Conservation (phyloP, 2,113 vertebrate species). For the Sula dactylatra region DNA sequence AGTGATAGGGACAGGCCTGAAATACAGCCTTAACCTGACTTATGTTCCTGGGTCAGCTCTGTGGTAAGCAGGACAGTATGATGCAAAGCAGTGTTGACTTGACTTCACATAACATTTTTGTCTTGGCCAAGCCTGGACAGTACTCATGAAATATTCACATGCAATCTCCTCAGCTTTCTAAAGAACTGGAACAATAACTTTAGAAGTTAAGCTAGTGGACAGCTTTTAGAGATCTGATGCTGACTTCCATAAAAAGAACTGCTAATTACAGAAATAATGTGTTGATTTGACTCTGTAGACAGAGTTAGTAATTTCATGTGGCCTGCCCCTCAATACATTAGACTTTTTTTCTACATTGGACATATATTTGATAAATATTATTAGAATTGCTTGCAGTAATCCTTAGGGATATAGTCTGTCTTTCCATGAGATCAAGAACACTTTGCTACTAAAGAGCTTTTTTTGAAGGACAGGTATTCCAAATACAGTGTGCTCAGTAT, state of each 20-base stretch:
- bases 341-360: not conserved
- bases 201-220: not conserved
- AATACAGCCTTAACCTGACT: not conserved
- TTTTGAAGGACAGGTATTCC: not conserved
- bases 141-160: not conserved
- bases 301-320: not conserved
- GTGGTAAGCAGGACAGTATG: not conserved
- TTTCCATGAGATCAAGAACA: not conserved
- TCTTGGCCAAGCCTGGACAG: not conserved
- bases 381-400: not conserved
- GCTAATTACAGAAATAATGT: not conserved
- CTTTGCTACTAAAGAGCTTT: not conserved
- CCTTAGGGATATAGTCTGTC: not conserved
- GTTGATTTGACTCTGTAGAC: not conserved
- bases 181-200: not conserved
- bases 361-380: not conserved
- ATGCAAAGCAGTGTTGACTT: conserved; percentile 22
- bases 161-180: not conserved
- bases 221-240: not conserved
- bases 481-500: not conserved
- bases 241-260: not conserved
- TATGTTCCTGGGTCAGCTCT: not conserved
- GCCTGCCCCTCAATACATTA: not conserved
- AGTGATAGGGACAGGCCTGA: not conserved
- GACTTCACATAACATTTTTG: not conserved